Evolutionary conservation across 2,888 invertebrate species (phyloP), one percentile per base, ranked within the genome.

Genomic region (Epinotia brunnichana): DNA sequence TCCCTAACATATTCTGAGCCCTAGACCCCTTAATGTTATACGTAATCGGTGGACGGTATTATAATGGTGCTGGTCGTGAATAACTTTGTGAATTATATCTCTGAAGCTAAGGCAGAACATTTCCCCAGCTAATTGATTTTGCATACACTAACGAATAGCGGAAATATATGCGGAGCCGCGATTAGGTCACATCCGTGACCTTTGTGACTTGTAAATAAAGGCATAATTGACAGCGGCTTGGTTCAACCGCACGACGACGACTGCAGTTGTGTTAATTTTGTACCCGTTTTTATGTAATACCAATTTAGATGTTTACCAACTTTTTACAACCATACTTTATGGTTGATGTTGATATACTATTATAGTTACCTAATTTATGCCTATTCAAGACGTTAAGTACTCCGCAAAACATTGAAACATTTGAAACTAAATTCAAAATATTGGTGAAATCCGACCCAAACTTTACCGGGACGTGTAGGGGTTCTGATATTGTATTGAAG

Each of bases 51-150:
- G 54, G 19, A 21, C 4, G 24, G 15, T 24, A n/a, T 7, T 13
- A n/a, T 29, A 29, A 15, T 24, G 15, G 5, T 24, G 24, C 21
- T 13, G 24, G 21, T 24, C 56, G 15, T 56, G 56, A 5, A 21
- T 56, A 11, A 24, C 24, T 24, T 56, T 56, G 24, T 24, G 56
- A 56, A 24, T 56, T 24, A 15, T 24, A 4, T 11, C 24, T 39
- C 54, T 24, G 39, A 54, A 21, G 64, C 21, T 39, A 76, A 77
- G 74, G 78, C 77, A 77, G 79, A 82, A 83, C 84, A 84, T 87
- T 86, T 85, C 84, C 76, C 79, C 75, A 61, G 78, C 85, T 89
- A 89, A 89, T 89, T 88, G 87, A 87, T 88, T 89, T 87, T 86
- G 85, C 86, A 85, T 86, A 80, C 76, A 77, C 78, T 78, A 78